phyloP scores from a whole-genome alignment of 1,140 invertebrate genomes.

The Panonychus citri region DNA sequence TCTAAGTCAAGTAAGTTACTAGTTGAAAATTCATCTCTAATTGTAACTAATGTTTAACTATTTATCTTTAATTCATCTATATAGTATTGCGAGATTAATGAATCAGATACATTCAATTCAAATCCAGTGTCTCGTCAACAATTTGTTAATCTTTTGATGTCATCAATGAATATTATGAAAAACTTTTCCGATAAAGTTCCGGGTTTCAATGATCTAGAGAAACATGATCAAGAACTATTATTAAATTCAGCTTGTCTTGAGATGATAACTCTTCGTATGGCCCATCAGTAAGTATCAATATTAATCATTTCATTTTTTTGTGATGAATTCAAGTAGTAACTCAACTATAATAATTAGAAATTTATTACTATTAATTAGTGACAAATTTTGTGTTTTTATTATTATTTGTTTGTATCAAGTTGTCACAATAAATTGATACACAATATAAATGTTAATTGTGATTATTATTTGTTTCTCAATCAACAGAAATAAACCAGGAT shows the following conservation, averaged over 20 bases:
- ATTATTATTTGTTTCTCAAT: too few species aligned
- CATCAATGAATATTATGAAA: slow-evolving; percentile 72
- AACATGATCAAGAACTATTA: slow-evolving; percentile 70
- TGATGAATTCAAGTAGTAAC: too few species aligned
- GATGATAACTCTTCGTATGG: slow-evolving; percentile 67
- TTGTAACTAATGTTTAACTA: not conserved
- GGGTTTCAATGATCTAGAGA: slow-evolving; percentile 57
- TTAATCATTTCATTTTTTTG: not conserved
- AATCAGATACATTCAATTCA: too few species aligned
- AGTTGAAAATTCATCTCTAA: not conserved
- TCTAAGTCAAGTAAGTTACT: slow-evolving; percentile 29
- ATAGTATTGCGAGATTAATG: too few species aligned
- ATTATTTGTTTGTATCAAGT: too few species aligned
- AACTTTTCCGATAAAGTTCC: slow-evolving; percentile 83
- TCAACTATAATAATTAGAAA: too few species aligned
- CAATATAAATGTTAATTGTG: too few species aligned
- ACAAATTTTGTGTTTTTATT: too few species aligned
- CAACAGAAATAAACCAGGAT: not conserved
- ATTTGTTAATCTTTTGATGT: slow-evolving; percentile 44
- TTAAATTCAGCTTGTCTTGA: slow-evolving; percentile 86
- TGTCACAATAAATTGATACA: too few species aligned
- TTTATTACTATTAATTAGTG: too few species aligned
- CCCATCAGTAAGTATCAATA: slow-evolving; percentile 40
- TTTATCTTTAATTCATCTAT: not conserved
- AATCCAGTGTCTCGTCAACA: too few species aligned